These are phyloP conservation scores for Apotomis betuletana DNA, from an alignment of 2,888 invertebrate species.

Conservation along the genomic window DNA sequence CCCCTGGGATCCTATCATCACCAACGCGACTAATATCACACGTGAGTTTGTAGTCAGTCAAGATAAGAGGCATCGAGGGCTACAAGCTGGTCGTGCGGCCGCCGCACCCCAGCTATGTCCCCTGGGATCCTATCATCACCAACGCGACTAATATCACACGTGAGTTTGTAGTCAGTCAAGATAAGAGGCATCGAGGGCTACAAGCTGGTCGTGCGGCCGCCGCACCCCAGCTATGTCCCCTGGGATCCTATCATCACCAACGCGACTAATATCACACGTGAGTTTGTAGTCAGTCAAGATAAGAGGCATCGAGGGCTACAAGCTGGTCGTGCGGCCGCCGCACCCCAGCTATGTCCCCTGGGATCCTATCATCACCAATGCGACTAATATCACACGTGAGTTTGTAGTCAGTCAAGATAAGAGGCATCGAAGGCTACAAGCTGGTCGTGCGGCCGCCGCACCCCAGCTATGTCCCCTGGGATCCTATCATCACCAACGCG, in stretches of 20 bases:
- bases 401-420: conserved; percentile 69
- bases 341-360: conserved; percentile 81
- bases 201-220: conserved; percentile 77
- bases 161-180: conserved; percentile 85
- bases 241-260: conserved; percentile 71
- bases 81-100: conserved; percentile 82
- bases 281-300: conserved; percentile 85
- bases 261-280: conserved; percentile 75
- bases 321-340: conserved; percentile 77
- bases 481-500: conserved; percentile 68
- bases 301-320: conserved; percentile 84
- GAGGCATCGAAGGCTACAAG: conserved; percentile 84
- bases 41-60: conserved; percentile 85
- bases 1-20: conserved; percentile 67
- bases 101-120: conserved; percentile 80
- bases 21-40: conserved; percentile 75
- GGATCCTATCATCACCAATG: conserved; percentile 68
- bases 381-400: conserved; percentile 77
- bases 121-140: conserved; percentile 69
- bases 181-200: conserved; percentile 85
- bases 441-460: conserved; percentile 76
- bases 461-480: conserved; percentile 81
- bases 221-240: conserved; percentile 80
- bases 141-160: conserved; percentile 74
- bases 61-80: conserved; percentile 82